phyloP scores from a whole-genome alignment of 2,113 vertebrate genomes.

The Esox niger region DNA sequence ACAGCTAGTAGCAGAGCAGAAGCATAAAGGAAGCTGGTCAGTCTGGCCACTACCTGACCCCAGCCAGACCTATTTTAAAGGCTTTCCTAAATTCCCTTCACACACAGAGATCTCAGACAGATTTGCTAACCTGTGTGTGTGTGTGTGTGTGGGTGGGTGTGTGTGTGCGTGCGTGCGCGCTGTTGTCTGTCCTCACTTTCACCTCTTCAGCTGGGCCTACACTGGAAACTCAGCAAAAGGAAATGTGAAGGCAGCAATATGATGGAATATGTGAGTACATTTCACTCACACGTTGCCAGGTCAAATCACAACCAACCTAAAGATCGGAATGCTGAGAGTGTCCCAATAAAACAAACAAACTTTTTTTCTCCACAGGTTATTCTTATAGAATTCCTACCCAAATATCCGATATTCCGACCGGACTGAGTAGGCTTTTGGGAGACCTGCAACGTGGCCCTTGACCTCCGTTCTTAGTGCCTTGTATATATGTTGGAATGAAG shows the following conservation, averaged over 20 bases:
- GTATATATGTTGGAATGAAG: slow-evolving; percentile 91
- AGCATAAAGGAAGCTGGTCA: slow-evolving; percentile 69
- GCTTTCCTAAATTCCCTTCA: slow-evolving; percentile 33
- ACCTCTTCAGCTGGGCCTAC: slow-evolving; percentile 88
- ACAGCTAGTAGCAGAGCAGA: slow-evolving; percentile 68
- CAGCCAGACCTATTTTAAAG: slow-evolving; percentile 31
- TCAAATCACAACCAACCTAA: no score
- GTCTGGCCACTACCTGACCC: slow-evolving; percentile 71
- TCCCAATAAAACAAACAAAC: background rate
- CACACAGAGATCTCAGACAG: slow-evolving; percentile 60
- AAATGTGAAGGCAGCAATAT: slow-evolving; percentile 99
- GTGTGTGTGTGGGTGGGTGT: background rate
- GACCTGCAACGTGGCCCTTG: slow-evolving; percentile 77
- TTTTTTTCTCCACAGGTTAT: slow-evolving; percentile 84
- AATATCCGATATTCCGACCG: slow-evolving; percentile 98
- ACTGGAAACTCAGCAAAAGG: slow-evolving; percentile 98
- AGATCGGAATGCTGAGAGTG: background rate
- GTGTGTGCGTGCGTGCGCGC: no score
- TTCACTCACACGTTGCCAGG: background rate
- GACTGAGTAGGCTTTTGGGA: slow-evolving; percentile 83
- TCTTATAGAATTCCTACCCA: slow-evolving; percentile 99
- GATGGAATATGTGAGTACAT: slow-evolving; percentile 88
- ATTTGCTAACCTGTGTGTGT: slow-evolving; percentile 29
- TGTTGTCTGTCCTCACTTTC: slow-evolving; percentile 24
- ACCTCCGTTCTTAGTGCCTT: slow-evolving; percentile 98